Conservation (phyloP, 2,113 vertebrate genomes). For the Sprattus sprattus region DNA sequence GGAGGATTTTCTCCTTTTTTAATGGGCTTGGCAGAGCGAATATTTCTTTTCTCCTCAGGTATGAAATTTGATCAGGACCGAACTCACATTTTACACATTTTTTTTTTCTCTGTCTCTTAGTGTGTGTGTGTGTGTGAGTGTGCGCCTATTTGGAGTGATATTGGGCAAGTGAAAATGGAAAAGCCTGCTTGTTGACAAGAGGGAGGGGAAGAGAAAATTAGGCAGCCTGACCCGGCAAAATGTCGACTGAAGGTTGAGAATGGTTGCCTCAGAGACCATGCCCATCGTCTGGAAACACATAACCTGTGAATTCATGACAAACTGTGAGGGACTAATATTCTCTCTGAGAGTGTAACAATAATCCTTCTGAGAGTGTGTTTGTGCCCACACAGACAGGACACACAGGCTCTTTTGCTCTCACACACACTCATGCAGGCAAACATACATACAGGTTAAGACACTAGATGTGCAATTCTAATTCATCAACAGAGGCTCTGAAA, state of each 20-base stretch:
- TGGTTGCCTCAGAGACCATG: not conserved
- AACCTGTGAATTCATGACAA: not conserved
- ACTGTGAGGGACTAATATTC: not conserved
- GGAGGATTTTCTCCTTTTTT: constrained; percentile 1
- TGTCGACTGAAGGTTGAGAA: constrained; percentile 3
- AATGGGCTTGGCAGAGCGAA: constrained; percentile 2
- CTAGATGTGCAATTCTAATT: constrained; percentile 41
- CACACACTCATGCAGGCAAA: not conserved
- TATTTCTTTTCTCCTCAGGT: constrained; percentile 2
- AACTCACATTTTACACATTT: not conserved
- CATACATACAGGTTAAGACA: constrained; percentile 22
- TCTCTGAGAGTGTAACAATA: not conserved
- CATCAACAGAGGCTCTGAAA: constrained; percentile 1
- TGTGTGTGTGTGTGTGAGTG: constrained; percentile 30
- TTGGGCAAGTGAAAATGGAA: constrained; percentile 13
- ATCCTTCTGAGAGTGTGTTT: not conserved
- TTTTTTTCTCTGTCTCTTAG: not conserved
- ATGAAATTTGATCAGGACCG: not conserved
- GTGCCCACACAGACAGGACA: not conserved
- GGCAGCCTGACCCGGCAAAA: not conserved
- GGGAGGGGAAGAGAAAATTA: not conserved
- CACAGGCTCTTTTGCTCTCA: not conserved
- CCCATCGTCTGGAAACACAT: not conserved
- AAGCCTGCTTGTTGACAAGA: constrained; percentile 16
- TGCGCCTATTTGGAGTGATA: constrained; percentile 29